phyloP scores from a whole-genome alignment of 2,113 vertebrate species.

The Struthidea cinerea region DNA sequence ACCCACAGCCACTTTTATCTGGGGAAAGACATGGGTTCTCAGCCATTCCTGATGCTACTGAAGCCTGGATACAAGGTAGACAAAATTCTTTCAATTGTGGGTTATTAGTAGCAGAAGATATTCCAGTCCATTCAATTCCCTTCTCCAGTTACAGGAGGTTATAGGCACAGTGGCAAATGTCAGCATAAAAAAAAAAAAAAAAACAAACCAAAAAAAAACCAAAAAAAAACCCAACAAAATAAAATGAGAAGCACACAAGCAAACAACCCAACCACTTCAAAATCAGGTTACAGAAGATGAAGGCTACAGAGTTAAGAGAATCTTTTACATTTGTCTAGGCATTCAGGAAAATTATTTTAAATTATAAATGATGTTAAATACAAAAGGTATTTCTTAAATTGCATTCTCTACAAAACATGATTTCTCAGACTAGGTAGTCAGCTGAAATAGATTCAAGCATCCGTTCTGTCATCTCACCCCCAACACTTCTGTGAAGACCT shows the following conservation, averaged over 20 bases:
- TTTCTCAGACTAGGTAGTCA: neutral
- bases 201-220: too few species aligned
- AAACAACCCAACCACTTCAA: neutral
- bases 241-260: neutral
- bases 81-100: neutral
- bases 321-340: neutral
- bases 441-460: neutral
- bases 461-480: neutral
- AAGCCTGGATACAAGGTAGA: neutral
- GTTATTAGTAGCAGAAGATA: neutral
- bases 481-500: neutral
- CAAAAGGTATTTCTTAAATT: neutral
- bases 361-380: neutral
- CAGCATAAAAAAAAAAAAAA: neutral
- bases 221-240: accelerated
- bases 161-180: neutral
- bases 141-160: neutral
- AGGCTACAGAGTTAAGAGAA: neutral
- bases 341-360: neutral
- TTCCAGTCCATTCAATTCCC: neutral
- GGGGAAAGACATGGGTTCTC: neutral
- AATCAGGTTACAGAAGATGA: neutral
- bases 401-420: neutral
- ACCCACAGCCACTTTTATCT: neutral
- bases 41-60: neutral